Evolutionary conservation across 2,113 vertebrate species (phyloP).

Genomic region (Rhabdomys dilectus): DNA sequence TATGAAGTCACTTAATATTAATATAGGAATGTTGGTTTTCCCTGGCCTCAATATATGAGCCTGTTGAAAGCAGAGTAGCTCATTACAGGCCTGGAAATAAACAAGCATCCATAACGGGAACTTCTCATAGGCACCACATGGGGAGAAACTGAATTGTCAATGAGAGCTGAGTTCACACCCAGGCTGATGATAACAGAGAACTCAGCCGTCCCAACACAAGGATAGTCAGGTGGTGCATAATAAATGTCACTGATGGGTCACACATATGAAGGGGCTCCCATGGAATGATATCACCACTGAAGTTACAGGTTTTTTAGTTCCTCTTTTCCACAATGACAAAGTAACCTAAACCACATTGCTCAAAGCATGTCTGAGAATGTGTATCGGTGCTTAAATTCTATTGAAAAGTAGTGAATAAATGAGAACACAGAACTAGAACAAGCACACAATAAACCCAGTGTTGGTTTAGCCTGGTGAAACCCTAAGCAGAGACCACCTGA

Average conservation of each 20-base stretch:
- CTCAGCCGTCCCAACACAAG: background rate
- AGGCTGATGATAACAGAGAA: background rate
- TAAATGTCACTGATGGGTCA: too few relatives aligned
- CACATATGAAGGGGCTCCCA: background rate
- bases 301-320: background rate
- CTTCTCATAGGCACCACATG: background rate
- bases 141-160: background rate
- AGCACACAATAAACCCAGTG: background rate
- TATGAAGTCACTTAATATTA: background rate
- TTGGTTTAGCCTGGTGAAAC: background rate
- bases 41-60: background rate
- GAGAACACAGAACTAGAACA: background rate
- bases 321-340: background rate
- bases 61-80: background rate
- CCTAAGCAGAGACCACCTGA: background rate
- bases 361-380: background rate
- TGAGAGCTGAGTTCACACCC: background rate
- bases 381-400: background rate
- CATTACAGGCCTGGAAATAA: background rate
- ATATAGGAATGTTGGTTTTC: background rate
- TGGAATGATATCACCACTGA: background rate
- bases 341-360: background rate
- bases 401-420: background rate
- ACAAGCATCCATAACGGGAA: background rate
- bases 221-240: background rate